A percentile compares a stretch with the other conserved stretches of the same genome.
Conservation (phyloP, 1,140 invertebrate genomes). For the Tetraneura akinire region DNA sequence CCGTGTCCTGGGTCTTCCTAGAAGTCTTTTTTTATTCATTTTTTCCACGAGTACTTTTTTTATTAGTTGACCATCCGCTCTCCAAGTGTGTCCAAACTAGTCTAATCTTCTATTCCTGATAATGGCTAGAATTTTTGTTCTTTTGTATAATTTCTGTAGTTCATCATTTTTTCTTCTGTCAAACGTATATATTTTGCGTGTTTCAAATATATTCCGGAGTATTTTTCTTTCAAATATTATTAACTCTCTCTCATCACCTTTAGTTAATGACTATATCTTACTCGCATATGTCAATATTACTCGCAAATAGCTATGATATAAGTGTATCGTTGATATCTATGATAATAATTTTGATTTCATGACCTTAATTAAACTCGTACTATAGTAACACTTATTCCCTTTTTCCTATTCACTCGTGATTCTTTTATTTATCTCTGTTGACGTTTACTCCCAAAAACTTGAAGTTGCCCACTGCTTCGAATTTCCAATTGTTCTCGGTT, state of each 20-base stretch:
- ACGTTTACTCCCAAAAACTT: slow-evolving; percentile 19
- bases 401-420: no score
- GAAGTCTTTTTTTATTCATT: slow-evolving; percentile 1
- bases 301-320: slow-evolving; percentile 9
- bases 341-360: slow-evolving; percentile 15
- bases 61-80: neutral
- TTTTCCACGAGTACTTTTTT: slow-evolving; percentile 20
- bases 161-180: neutral
- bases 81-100: slow-evolving; percentile 19
- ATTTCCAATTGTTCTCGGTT: no score
- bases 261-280: slow-evolving; percentile 14
- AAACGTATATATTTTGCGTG: neutral
- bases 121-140: no score
- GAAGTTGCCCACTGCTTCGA: no score
- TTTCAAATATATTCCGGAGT: neutral
- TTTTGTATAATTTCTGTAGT: no score
- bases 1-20: neutral
- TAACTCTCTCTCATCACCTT: neutral
- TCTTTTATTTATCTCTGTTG: slow-evolving; percentile 20
- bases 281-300: neutral
- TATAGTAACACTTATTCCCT: slow-evolving; percentile 25
- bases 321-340: slow-evolving; percentile 13
- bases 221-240: no score
- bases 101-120: neutral
- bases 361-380: slow-evolving; percentile 10